Percentiles rank a stretch among this genome's conserved stretches.
Conservation (phyloP, 1,140 invertebrate species). For the Lordiphosa stackelbergi region DNA sequence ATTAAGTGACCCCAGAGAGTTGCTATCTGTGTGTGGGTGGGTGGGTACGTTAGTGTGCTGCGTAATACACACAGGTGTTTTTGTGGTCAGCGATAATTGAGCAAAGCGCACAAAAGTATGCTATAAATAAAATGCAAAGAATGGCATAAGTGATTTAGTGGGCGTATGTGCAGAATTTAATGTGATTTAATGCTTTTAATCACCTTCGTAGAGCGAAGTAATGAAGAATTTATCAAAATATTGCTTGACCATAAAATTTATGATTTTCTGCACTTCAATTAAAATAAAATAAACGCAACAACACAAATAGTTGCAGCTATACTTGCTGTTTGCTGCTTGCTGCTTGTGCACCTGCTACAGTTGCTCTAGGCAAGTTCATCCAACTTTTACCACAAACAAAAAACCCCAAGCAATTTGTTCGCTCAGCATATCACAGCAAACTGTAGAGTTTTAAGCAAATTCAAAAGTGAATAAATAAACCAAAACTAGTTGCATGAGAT, state of each 20-base stretch:
- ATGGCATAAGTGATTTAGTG: neutral
- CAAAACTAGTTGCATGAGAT: no score
- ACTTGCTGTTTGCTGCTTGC: no score
- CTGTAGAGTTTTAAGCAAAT: neutral
- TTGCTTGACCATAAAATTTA: neutral
- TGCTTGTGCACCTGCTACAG: neutral
- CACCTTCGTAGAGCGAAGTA: no score
- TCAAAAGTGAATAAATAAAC: neutral
- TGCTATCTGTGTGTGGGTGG: constrained; percentile 3
- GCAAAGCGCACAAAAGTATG: constrained; percentile 24
- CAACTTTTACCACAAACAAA: neutral
- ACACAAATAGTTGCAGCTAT: no score
- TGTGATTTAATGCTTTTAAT: no score
- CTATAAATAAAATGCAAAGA: constrained; percentile 50
- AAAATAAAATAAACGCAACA: no score
- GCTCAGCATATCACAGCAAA: constrained; percentile 1
- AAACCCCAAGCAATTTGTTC: constrained; percentile 4
- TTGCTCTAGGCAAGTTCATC: no score
- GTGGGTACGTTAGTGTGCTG: neutral
- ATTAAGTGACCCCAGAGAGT: constrained; percentile 38
- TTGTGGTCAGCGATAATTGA: constrained; percentile 35
- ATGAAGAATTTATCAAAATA: no score
- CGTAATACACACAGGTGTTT: constrained; percentile 38
- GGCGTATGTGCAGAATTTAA: no score
- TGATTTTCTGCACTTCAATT: no score